These are phyloP conservation scores for Ichneumoninae sp. DNA, from an alignment of 2,888 invertebrate genomes.

Conservation along the genomic window DNA sequence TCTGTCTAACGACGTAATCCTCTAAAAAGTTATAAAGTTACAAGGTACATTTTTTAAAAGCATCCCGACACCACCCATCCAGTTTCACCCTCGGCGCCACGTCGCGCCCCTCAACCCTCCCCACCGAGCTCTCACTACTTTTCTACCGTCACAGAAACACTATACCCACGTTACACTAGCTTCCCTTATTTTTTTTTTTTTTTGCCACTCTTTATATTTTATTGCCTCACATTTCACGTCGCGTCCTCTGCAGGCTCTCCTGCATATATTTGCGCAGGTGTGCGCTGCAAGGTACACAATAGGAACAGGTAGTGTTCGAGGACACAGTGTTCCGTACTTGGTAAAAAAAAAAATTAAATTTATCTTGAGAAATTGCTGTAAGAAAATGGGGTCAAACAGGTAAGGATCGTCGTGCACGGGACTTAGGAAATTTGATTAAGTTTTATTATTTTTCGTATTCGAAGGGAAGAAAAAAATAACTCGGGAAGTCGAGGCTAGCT, in stretches of 20 bases:
- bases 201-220: conserved; percentile 71
- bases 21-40: conserved; percentile 82
- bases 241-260: conserved; percentile 34
- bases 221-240: conserved; percentile 81
- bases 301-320: conserved; percentile 30
- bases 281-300: not conserved
- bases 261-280: conserved; percentile 34
- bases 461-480: not conserved
- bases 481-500: not conserved
- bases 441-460: not conserved
- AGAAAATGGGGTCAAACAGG: not conserved
- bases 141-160: conserved; percentile 33
- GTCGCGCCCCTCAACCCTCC: conserved; percentile 64
- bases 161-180: conserved; percentile 74
- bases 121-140: conserved; percentile 62
- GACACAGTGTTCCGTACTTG: too few species aligned
- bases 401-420: not conserved
- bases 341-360: not conserved
- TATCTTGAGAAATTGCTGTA: too few species aligned
- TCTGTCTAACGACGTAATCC: conserved; percentile 79
- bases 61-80: conserved; percentile 67
- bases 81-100: conserved; percentile 51
- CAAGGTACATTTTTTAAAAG: conserved; percentile 81
- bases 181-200: conserved; percentile 56
- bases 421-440: not conserved